Evolutionary conservation across 92 coral and sea anemone genomes (phyloP).

Genomic region (Montipora capitata): DNA sequence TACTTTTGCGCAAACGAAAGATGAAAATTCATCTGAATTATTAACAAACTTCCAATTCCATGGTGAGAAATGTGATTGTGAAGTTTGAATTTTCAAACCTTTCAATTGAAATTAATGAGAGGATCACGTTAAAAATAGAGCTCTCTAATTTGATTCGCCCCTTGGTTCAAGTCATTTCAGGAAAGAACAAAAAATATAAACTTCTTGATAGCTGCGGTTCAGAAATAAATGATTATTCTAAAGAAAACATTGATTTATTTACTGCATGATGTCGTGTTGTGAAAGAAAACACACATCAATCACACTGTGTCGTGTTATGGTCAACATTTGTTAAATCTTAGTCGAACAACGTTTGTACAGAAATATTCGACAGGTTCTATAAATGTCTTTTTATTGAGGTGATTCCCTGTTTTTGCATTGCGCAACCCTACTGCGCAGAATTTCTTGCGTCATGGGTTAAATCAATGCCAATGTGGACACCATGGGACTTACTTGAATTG

Average conservation of each 20-base stretch:
- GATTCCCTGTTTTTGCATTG: too few relatives aligned
- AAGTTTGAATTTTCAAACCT: conserved; percentile 18
- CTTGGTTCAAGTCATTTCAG: neutral
- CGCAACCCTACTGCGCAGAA: too few relatives aligned
- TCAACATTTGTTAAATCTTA: neutral
- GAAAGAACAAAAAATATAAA: neutral
- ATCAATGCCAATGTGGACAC: too few relatives aligned
- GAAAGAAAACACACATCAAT: conserved; percentile 28
- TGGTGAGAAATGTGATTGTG: conserved; percentile 19
- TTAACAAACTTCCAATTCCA: conserved; percentile 38
- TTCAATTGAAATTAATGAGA: neutral
- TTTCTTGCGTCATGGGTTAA: too few relatives aligned
- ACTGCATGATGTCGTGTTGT: neutral
- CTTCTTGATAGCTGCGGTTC: neutral
- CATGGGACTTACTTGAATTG: too few relatives aligned
- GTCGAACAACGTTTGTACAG: neutral
- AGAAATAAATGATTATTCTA: neutral
- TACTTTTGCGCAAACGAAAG: neutral
- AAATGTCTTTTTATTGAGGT: too few relatives aligned
- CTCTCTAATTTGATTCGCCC: neutral
- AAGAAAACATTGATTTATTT: conserved; percentile 25
- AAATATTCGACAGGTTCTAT: too few relatives aligned
- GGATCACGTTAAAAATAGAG: neutral
- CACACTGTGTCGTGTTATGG: neutral
- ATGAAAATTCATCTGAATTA: conserved; percentile 31